Evolutionary conservation across 2,888 invertebrate species (phyloP), one percentile per base, ranked within the genome.

Genomic region (Polyommatus iphigenia): DNA sequence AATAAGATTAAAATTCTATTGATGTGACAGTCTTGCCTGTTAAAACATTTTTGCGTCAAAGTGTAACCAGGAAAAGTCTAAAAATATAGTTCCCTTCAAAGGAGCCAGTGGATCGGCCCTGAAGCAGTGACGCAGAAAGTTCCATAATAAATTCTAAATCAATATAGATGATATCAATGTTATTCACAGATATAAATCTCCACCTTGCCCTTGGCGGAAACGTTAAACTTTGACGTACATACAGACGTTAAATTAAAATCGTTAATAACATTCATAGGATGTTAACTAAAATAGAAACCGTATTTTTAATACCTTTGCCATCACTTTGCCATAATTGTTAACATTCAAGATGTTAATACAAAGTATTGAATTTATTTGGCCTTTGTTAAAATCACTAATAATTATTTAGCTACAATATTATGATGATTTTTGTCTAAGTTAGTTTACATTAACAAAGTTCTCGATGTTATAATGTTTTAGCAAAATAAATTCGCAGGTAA

Each of bases 131-230:
- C 82, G 82, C 81, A 82, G 80, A 80, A 77, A 79, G 80, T 80
- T 78, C 79, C 77, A 75, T 80, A 82, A 82, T 82, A 83, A 83
- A 83, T 81, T 78, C 78, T 75, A 81, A 83, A 81, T 81, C 82
- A 83, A 83, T 83, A 91, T 91, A 85, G 88, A 84, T 83, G 88
- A 83, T 87, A 88, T 91, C 89, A 91, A 81, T 80, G 79, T 79
- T 83, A 83, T 81, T 82, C 79, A 89, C 76, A 78, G 76, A 78
- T 78, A 79, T 79, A 79, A 78, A 79, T 36, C 78, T 80, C 79
- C 89, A 73, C 46, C 50, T 46, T 46, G 73, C 50, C 73, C 73
- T 73, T 73, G 73, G 46, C 24, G 50, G 24, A 73, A 50, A 67
- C 67, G 67, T 24, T 84, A 87, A 88, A 89, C 88, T 87, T 86